Evolutionary conservation across 2,113 vertebrate genomes (phyloP).

Genomic region (Morone saxatilis): DNA sequence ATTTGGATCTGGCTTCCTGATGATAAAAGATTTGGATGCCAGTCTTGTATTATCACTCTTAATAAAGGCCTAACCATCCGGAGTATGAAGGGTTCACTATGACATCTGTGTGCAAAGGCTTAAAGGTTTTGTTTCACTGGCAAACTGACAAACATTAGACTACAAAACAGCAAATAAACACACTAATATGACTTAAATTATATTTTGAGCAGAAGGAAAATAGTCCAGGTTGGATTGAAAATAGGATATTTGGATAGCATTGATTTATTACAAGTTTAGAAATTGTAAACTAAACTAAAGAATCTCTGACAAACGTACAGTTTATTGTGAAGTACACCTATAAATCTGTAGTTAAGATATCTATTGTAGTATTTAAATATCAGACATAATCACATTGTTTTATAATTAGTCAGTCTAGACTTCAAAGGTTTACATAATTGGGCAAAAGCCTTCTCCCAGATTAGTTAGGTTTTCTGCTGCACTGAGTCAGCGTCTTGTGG

Average conservation of each 20-base stretch:
- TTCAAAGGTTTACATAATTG: not conserved
- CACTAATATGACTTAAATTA: not conserved
- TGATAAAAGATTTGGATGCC: constrained; percentile 22
- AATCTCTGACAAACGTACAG: not conserved
- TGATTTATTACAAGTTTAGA: not conserved
- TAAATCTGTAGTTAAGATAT: not conserved
- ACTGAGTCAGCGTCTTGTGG: constrained; percentile 47
- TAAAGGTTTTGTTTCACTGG: not conserved
- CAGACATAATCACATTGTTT: not conserved
- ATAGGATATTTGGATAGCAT: not conserved
- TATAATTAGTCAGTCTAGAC: constrained; percentile 33
- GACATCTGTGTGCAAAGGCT: not conserved
- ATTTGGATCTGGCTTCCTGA: not conserved
- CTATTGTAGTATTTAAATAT: not conserved
- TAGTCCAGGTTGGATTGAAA: not conserved
- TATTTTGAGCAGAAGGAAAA: not conserved
- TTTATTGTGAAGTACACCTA: not conserved
- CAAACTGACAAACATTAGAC: not conserved
- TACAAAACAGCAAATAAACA: not conserved
- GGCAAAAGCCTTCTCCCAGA: constrained; percentile 10
- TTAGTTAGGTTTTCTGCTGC: constrained; percentile 26
- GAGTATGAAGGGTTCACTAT: not conserved
- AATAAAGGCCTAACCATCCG: constrained; percentile 10
- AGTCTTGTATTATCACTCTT: constrained; percentile 1
- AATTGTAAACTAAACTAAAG: not conserved